A percentile compares a stretch with the other conserved stretches of the same genome.
Conservation (phyloP, 2,797 vertebrate genomes). For the Sebastolobus altivelis region DNA sequence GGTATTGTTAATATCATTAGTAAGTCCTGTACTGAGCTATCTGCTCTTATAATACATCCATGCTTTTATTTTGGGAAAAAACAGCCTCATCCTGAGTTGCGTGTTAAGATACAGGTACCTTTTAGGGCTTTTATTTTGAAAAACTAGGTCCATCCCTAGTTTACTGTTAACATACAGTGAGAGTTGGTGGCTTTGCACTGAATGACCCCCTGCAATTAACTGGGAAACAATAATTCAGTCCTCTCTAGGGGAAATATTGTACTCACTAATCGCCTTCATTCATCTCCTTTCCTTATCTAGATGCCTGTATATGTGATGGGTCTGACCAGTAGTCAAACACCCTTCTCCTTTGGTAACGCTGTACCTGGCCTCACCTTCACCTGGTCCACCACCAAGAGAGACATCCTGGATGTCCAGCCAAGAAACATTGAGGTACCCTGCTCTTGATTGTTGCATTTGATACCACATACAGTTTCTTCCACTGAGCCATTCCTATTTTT, state of each 20-base stretch:
- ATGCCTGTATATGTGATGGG: constrained; percentile 97
- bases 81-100: too few species aligned
- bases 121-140: too few species aligned
- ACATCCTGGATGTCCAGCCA: constrained; percentile 90
- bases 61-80: too few species aligned
- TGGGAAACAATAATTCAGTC: not conserved
- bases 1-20: too few species aligned
- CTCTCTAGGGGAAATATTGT: not conserved
- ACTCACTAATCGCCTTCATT: not conserved
- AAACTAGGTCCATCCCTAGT: too few species aligned
- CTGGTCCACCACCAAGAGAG: constrained; percentile 95
- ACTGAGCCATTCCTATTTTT: constrained; percentile 49
- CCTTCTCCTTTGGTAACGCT: constrained; percentile 94
- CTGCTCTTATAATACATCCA: too few species aligned
- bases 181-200: too few species aligned
- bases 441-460: constrained; percentile 20
- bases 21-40: too few species aligned
- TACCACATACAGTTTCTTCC: constrained; percentile 21
- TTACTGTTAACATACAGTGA: too few species aligned
- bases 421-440: constrained; percentile 91
- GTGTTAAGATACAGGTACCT: too few species aligned
- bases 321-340: constrained; percentile 92
- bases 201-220: not conserved
- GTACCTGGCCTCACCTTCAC: constrained; percentile 91
- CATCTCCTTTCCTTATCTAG: constrained; percentile 71